Percentiles rank a stretch among this genome's conserved stretches.
phyloP scores from a whole-genome alignment of 1,140 invertebrate genomes.

The Artemia franciscana region DNA sequence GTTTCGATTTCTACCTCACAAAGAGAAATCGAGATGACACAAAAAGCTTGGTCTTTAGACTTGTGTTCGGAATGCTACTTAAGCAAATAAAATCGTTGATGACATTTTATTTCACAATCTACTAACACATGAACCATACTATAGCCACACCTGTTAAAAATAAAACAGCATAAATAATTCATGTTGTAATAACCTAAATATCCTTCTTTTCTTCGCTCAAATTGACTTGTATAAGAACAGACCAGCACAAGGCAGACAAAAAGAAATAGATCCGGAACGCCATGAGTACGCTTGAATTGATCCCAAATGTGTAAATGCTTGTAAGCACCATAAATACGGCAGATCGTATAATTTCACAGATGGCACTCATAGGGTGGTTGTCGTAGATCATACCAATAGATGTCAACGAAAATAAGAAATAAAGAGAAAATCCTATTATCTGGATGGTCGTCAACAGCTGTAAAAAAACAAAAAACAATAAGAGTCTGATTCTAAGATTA shows the following conservation, averaged over 20 bases:
- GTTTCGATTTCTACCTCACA: too few species aligned
- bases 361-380: slow-evolving; percentile 24
- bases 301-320: neutral
- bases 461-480: slow-evolving; percentile 14
- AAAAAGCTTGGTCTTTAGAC: too few species aligned
- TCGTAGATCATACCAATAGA: slow-evolving; percentile 45
- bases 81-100: too few species aligned
- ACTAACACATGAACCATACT: too few species aligned
- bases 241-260: neutral
- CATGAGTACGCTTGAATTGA: neutral
- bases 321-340: slow-evolving; percentile 18
- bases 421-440: slow-evolving; percentile 28
- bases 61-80: too few species aligned
- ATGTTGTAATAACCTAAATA: too few species aligned
- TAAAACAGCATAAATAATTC: too few species aligned
- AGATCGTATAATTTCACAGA: slow-evolving; percentile 31
- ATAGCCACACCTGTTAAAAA: too few species aligned
- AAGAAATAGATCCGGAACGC: neutral
- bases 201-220: too few species aligned
- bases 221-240: neutral
- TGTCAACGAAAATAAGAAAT: slow-evolving; percentile 37
- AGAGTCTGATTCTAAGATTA: too few species aligned
- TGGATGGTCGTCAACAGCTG: slow-evolving; percentile 31
- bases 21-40: too few species aligned
- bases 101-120: too few species aligned